phyloP scores from a whole-genome alignment of 2,113 vertebrate genomes.

The Heloderma charlesbogerti region DNA sequence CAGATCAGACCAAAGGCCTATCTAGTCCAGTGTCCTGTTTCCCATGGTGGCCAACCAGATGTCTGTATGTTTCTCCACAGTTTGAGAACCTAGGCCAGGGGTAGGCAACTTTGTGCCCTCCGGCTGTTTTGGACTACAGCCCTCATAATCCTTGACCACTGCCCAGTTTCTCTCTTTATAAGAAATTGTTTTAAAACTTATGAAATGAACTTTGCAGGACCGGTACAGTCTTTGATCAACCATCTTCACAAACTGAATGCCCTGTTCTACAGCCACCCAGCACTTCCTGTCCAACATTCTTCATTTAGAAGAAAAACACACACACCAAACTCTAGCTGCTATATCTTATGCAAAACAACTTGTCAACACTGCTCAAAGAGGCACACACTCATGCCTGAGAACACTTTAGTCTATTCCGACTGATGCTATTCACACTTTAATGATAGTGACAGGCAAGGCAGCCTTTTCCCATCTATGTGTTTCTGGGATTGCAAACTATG shows the following conservation, averaged over 20 bases:
- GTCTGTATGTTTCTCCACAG: background rate
- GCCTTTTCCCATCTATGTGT: background rate
- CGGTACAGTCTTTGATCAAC: background rate
- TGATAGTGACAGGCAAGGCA: constrained; percentile 4
- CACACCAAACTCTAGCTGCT: background rate
- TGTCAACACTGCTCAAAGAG: background rate
- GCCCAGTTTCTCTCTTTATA: background rate
- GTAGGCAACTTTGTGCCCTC: too few species aligned
- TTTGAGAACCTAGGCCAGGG: background rate
- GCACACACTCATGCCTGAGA: background rate
- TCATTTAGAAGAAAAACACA: background rate
- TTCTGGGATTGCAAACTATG: background rate
- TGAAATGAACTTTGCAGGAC: background rate
- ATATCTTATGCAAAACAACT: constrained; percentile 3
- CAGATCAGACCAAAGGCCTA: background rate
- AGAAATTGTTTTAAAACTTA: background rate
- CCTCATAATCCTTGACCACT: too few species aligned
- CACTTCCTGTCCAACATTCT: background rate
- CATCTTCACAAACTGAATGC: background rate
- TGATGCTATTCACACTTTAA: constrained; percentile 10
- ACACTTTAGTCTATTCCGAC: constrained; percentile 9
- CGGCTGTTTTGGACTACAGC: too few species aligned
- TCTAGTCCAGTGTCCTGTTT: background rate
- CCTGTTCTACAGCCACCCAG: background rate
- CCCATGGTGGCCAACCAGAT: background rate